phyloP scores from a whole-genome alignment of 1,140 invertebrate genomes.

The Neoseiulus cucumeris region DNA sequence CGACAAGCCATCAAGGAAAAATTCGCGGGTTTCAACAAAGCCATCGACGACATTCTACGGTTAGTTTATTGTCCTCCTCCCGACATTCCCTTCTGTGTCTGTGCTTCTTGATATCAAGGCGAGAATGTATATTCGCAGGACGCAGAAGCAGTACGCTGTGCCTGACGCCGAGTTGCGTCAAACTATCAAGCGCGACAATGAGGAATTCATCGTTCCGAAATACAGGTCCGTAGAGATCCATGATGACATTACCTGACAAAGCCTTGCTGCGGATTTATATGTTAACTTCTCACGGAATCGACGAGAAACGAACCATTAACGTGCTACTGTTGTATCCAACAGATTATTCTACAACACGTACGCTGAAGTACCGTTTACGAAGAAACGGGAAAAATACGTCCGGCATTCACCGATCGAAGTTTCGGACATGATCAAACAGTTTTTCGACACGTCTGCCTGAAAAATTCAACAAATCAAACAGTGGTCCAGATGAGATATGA shows the following conservation, averaged over 20 bases:
- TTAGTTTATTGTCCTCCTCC: no score
- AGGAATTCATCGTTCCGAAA: constrained; percentile 57
- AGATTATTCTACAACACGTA: constrained; percentile 34
- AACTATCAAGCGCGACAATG: constrained; percentile 58
- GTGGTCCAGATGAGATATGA: no score
- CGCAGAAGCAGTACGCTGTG: constrained; percentile 74
- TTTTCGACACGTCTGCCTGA: constrained; percentile 51
- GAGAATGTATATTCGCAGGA: constrained; percentile 35
- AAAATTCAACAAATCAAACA: no score
- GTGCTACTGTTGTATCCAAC: constrained; percentile 5
- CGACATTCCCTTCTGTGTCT: no score
- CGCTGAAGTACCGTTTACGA: constrained; percentile 53
- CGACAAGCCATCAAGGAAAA: constrained; percentile 79
- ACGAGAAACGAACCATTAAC: background rate
- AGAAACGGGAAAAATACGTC: constrained; percentile 82
- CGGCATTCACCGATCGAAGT: constrained; percentile 73
- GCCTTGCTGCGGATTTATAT: background rate
- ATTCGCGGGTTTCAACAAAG: constrained; percentile 78
- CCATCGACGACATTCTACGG: constrained; percentile 57
- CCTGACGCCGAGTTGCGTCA: constrained; percentile 71
- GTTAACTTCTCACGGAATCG: background rate
- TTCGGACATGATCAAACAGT: constrained; percentile 48
- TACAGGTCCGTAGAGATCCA: constrained; percentile 43
- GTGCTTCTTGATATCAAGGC: constrained; percentile 1
- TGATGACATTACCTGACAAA: background rate